These are phyloP conservation scores for Drosophila fulvimacula DNA, from an alignment of 2,888 invertebrate species.

Conservation along the genomic window DNA sequence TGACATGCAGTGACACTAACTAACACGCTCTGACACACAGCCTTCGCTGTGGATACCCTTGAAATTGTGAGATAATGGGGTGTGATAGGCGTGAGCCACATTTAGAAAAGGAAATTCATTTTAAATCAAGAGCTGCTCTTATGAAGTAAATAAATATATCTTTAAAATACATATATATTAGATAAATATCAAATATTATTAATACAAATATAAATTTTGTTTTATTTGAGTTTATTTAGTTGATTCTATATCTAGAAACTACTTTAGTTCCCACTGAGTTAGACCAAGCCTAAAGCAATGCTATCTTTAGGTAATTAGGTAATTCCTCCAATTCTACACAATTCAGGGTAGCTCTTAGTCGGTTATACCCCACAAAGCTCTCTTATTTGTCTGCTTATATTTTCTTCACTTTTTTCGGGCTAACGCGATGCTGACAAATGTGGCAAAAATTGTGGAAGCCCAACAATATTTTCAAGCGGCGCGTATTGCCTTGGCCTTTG, in stretches of 20 bases:
- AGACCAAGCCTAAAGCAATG: too few species aligned
- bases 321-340: neutral
- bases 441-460: slow-evolving; percentile 48
- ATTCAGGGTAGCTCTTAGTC: neutral
- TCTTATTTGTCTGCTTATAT: neutral
- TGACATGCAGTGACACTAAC: slow-evolving; percentile 30
- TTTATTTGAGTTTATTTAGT: too few species aligned
- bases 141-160: too few species aligned
- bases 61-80: too few species aligned
- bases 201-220: too few species aligned
- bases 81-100: neutral
- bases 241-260: too few species aligned
- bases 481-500: slow-evolving; percentile 6
- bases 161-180: too few species aligned
- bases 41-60: neutral
- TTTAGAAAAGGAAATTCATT: too few species aligned
- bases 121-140: too few species aligned
- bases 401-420: neutral
- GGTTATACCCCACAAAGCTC: neutral
- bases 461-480: slow-evolving; percentile 39
- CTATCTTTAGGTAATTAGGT: too few species aligned
- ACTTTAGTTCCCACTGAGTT: too few species aligned
- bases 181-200: too few species aligned
- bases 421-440: slow-evolving; percentile 44
- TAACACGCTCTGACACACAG: neutral